A percentile compares a stretch with the other conserved stretches of the same genome.
Evolutionary conservation across 1,140 invertebrate species (phyloP).

Genomic region (Euura saliciscinereae): DNA sequence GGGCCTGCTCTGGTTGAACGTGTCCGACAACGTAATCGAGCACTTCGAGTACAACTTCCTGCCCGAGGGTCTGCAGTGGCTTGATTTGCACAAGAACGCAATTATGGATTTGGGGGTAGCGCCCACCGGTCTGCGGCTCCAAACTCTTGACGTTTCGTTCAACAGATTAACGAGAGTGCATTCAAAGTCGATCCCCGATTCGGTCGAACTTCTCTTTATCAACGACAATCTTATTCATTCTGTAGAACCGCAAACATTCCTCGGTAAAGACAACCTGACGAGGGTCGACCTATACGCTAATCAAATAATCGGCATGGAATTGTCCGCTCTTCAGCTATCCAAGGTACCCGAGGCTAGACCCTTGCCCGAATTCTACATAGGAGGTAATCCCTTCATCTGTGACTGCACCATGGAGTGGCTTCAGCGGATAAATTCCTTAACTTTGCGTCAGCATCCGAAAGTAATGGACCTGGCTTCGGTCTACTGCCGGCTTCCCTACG

Average conservation of each 20-base stretch:
- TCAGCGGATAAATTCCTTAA: conserved; percentile 76
- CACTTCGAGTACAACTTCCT: conserved; percentile 84
- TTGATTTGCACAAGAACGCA: conserved; percentile 83
- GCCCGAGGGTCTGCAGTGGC: conserved; percentile 77
- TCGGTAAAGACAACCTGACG: conserved; percentile 78
- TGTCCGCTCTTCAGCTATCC: conserved; percentile 76
- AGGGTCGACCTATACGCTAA: conserved; percentile 86
- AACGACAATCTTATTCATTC: conserved; percentile 81
- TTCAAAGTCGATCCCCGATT: conserved; percentile 75
- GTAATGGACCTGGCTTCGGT: conserved; percentile 84
- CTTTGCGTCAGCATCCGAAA: conserved; percentile 75
- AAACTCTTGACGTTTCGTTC: conserved; percentile 80
- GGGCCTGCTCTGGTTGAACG: conserved; percentile 81
- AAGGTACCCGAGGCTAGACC: conserved; percentile 66
- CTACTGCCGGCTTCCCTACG: conserved; percentile 81
- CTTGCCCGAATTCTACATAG: conserved; percentile 84
- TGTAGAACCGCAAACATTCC: conserved; percentile 79
- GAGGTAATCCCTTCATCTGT: conserved; percentile 86
- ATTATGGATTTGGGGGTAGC: conserved; percentile 72
- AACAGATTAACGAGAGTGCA: conserved; percentile 77
- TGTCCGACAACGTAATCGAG: conserved; percentile 81
- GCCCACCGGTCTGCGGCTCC: conserved; percentile 59
- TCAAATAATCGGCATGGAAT: conserved; percentile 77
- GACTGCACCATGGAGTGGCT: conserved; percentile 90
- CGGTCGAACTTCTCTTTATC: conserved; percentile 79